Evolutionary conservation across 2,113 vertebrate species (phyloP).

Genomic region (Sprattus sprattus): DNA sequence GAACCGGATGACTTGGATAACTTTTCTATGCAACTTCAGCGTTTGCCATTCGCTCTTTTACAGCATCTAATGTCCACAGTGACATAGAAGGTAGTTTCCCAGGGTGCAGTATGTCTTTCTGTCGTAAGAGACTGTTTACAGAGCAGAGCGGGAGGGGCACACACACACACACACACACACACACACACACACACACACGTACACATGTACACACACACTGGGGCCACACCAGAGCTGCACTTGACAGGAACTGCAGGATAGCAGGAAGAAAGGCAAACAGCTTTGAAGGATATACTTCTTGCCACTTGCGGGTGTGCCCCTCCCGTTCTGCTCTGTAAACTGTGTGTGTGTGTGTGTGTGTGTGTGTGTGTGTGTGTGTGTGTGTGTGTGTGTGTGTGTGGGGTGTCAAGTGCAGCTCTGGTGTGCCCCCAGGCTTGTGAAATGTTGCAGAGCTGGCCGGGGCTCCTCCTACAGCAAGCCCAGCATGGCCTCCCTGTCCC

Average conservation of each 20-base stretch:
- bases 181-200: no score
- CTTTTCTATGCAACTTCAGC: not conserved
- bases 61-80: not conserved
- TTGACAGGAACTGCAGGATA: constrained; percentile 18
- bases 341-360: no score
- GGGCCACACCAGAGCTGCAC: not conserved
- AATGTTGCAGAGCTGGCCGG: not conserved
- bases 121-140: not conserved
- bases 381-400: no score
- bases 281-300: not conserved
- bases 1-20: not conserved
- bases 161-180: no score
- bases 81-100: not conserved
- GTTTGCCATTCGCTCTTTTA: not conserved
- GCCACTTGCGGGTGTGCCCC: not conserved
- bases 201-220: no score
- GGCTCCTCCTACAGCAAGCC: not conserved
- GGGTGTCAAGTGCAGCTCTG: not conserved
- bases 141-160: not conserved
- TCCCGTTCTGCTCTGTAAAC: no score
- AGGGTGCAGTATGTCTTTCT: not conserved
- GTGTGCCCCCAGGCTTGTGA: not conserved
- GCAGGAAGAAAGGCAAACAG: not conserved
- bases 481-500: not conserved
- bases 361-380: no score